Percentiles rank a stretch among this genome's conserved stretches.
These are phyloP conservation scores for Gorsachius magnificus DNA, from an alignment of 2,797 vertebrate species.

Conservation along the genomic window DNA sequence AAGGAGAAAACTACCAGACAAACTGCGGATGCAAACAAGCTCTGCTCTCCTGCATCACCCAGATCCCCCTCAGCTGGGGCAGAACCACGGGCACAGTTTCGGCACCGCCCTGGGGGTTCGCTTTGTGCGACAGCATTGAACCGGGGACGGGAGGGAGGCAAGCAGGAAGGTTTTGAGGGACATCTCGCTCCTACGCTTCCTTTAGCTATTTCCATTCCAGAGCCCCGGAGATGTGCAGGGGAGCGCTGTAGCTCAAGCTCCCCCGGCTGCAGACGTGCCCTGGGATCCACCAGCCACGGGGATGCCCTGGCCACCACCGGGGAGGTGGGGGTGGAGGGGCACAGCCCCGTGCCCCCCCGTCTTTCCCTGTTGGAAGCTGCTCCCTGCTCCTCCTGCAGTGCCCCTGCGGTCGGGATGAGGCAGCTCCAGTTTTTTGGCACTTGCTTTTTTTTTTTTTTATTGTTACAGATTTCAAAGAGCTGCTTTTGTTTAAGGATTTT, in stretches of 20 bases:
- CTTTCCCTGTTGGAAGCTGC: neutral
- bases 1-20: neutral
- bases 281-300: fast-evolving
- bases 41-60: neutral
- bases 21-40: neutral
- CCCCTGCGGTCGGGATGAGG: neutral
- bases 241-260: neutral
- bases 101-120: fast-evolving
- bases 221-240: neutral
- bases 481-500: neutral
- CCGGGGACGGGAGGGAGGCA: neutral
- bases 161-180: neutral
- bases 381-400: neutral
- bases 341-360: neutral
- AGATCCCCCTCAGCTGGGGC: neutral
- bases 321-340: neutral
- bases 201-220: neutral
- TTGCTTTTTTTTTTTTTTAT: neutral
- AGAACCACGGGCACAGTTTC: fast-evolving
- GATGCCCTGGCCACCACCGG: neutral
- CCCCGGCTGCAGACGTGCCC: fast-evolving
- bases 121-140: fast-evolving
- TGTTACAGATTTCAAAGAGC: neutral
- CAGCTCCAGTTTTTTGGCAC: neutral
- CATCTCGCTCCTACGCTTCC: neutral